Conservation (phyloP, 2,888 invertebrate species). For the Agrotis puta region DNA sequence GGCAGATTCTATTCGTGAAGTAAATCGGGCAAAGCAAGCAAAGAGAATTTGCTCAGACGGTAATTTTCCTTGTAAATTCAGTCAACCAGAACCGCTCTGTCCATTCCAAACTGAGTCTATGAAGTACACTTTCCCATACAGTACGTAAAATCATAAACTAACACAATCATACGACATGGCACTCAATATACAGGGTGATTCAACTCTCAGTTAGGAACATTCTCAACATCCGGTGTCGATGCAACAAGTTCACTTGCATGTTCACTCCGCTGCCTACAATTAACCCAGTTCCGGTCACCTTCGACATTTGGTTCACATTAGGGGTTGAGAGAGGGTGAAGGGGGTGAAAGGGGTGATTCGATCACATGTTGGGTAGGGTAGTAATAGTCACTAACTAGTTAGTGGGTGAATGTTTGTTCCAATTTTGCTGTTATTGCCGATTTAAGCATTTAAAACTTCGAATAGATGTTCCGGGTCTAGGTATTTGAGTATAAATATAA, state of each 20-base stretch:
- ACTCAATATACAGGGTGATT: neutral
- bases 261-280: constrained; percentile 56
- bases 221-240: constrained; percentile 1
- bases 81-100: no score
- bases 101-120: no score
- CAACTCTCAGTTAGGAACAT: constrained; percentile 8
- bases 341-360: neutral
- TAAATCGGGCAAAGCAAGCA: no score
- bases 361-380: neutral
- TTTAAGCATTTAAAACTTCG: neutral
- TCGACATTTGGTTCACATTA: constrained; percentile 34
- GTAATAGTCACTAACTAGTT: neutral
- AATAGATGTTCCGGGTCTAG: no score
- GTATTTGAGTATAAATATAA: no score
- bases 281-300: constrained; percentile 59
- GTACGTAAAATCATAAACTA: neutral
- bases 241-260: constrained; percentile 51
- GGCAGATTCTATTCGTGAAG: no score
- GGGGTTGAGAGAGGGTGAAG: neutral
- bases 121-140: neutral
- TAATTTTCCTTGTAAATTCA: no score
- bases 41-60: no score
- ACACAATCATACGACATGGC: neutral
- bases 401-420: neutral
- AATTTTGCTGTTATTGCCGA: neutral